phyloP scores from a whole-genome alignment of 2,888 invertebrate genomes.

The Hesperia comma region DNA sequence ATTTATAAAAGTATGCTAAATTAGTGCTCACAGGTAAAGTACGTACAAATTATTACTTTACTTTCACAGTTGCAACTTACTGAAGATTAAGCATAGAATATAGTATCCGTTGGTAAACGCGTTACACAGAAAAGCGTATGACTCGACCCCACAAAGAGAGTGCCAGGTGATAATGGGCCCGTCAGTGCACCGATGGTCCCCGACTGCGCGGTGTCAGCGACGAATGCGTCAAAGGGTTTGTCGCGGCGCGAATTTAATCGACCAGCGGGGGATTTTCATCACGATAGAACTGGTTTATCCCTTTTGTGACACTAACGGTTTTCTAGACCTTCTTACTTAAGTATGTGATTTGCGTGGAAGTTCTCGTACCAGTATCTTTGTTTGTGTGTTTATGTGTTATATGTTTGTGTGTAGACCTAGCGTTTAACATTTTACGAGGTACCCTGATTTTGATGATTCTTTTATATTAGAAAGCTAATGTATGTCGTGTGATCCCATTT shows the following conservation, averaged over 20 bases:
- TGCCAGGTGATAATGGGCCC: constrained; percentile 63
- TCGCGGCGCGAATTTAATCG: constrained; percentile 77
- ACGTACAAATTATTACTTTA: too few relatives aligned
- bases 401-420: too few relatives aligned
- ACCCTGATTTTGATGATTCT: too few relatives aligned
- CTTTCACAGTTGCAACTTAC: too few relatives aligned
- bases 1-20: too few relatives aligned
- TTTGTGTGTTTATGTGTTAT: too few relatives aligned
- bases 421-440: too few relatives aligned
- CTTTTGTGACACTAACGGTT: constrained; percentile 16
- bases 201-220: constrained; percentile 75
- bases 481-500: too few relatives aligned
- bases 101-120: neutral
- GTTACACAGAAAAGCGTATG: neutral
- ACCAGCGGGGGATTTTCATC: constrained; percentile 74
- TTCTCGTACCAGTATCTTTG: too few relatives aligned
- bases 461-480: too few relatives aligned
- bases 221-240: constrained; percentile 79
- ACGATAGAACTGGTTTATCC: constrained; percentile 64
- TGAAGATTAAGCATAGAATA: too few relatives aligned
- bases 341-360: neutral
- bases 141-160: constrained; percentile 7
- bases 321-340: neutral
- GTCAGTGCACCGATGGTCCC: constrained; percentile 72
- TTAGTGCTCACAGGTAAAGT: too few relatives aligned